These are phyloP conservation scores for Agapostemon virescens DNA, from an alignment of 2,888 invertebrate genomes.

Conservation along the genomic window DNA sequence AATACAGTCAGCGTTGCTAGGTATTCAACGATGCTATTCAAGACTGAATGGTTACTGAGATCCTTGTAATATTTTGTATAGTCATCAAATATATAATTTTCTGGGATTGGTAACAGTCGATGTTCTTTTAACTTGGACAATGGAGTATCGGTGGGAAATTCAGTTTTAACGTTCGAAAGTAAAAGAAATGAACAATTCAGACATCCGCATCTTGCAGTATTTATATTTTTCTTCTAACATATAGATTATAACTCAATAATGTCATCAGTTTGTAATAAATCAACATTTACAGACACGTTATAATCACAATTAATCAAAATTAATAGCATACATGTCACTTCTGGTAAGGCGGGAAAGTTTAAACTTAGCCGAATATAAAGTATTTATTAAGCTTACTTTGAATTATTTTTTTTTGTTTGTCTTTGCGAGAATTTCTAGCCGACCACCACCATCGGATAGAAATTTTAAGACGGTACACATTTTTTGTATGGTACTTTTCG, in stretches of 20 bases:
- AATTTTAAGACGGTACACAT: conserved; percentile 72
- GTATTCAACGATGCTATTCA: conserved; percentile 39
- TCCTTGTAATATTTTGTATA: conserved; percentile 75
- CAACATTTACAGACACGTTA: conserved; percentile 57
- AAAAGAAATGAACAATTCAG: conserved; percentile 3
- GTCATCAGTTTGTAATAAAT: conserved; percentile 68
- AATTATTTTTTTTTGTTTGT: conserved; percentile 71
- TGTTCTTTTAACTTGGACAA: neutral
- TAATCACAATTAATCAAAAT: conserved; percentile 70
- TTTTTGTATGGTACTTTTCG: conserved; percentile 68
- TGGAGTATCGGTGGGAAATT: neutral
- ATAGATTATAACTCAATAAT: conserved; percentile 74
- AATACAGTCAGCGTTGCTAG: conserved; percentile 45
- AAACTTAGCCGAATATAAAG: conserved; percentile 66
- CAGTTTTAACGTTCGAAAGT: conserved; percentile 12
- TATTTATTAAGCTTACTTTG: conserved; percentile 71
- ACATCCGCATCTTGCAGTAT: conserved; percentile 30
- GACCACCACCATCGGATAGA: conserved; percentile 79
- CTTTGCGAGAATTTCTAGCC: conserved; percentile 73
- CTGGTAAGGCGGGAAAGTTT: conserved; percentile 78
- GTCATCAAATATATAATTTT: conserved; percentile 67
- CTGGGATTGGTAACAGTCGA: conserved; percentile 50
- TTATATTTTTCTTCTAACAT: conserved; percentile 70
- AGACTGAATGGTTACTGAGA: conserved; percentile 60
- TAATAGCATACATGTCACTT: conserved; percentile 78